phyloP scores from a whole-genome alignment of 2,888 invertebrate genomes.

The Euphydryas editha region DNA sequence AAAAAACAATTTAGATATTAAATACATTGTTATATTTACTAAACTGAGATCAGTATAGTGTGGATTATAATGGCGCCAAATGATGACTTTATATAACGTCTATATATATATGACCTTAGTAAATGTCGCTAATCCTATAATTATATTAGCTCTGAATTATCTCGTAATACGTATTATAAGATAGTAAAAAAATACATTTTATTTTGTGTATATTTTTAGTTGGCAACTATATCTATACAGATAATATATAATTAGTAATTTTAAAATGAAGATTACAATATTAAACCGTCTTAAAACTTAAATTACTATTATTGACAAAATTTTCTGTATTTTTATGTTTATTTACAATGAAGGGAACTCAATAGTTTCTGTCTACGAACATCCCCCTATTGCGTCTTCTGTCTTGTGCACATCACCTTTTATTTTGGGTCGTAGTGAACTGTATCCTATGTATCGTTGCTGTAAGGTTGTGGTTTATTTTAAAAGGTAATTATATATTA shows the following conservation, averaged over 20 bases:
- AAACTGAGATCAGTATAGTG: too few species aligned
- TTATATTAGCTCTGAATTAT: too few species aligned
- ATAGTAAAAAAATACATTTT: not conserved
- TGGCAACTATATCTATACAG: too few species aligned
- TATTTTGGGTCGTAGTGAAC: slow-evolving; percentile 58
- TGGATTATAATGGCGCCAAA: too few species aligned
- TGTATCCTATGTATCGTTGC: slow-evolving; percentile 48
- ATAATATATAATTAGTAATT: too few species aligned
- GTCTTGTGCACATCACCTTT: slow-evolving; percentile 66
- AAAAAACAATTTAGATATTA: too few species aligned
- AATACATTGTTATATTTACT: too few species aligned
- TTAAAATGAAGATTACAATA: too few species aligned
- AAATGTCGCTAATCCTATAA: too few species aligned
- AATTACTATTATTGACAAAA: not conserved
- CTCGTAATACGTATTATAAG: too few species aligned
- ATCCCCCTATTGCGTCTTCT: slow-evolving; percentile 56
- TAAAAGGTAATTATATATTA: slow-evolving; percentile 37
- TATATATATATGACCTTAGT: too few species aligned
- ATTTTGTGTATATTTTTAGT: not conserved
- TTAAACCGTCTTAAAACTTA: not conserved
- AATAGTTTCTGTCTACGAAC: slow-evolving; percentile 19
- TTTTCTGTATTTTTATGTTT: not conserved
- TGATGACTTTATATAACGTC: too few species aligned
- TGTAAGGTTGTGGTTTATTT: slow-evolving; percentile 61
- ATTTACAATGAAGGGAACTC: not conserved